These are phyloP conservation scores for Ornithoptera priamus DNA, from an alignment of 2,888 invertebrate genomes.

Conservation along the genomic window DNA sequence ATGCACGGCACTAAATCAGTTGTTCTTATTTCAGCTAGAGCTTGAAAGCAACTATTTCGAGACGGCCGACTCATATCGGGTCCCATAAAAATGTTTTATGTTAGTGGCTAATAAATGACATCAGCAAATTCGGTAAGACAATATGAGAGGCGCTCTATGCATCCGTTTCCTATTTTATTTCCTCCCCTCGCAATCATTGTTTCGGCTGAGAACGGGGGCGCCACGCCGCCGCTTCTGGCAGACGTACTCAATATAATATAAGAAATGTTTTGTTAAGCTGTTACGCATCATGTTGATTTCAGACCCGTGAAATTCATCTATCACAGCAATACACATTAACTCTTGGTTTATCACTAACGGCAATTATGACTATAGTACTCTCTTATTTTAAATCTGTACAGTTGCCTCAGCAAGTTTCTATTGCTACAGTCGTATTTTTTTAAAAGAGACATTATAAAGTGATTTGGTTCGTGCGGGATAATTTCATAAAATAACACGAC, in stretches of 20 bases:
- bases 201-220: slow-evolving; percentile 63
- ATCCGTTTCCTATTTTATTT: slow-evolving; percentile 69
- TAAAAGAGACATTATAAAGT: too few relatives aligned
- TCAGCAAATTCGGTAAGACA: slow-evolving; percentile 79
- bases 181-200: slow-evolving; percentile 72
- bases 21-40: slow-evolving; percentile 64
- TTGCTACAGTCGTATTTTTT: too few relatives aligned
- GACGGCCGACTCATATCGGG: slow-evolving; percentile 66
- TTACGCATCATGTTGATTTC: slow-evolving; percentile 43
- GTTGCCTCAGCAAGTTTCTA: too few relatives aligned
- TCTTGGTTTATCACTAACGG: too few relatives aligned
- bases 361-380: too few relatives aligned
- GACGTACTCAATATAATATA: slow-evolving; percentile 56
- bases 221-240: slow-evolving; percentile 63
- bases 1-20: slow-evolving; percentile 68
- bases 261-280: slow-evolving; percentile 61
- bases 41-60: slow-evolving; percentile 58
- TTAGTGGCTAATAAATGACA: slow-evolving; percentile 80
- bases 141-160: slow-evolving; percentile 72
- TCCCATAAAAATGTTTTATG: slow-evolving; percentile 79
- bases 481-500: too few relatives aligned
- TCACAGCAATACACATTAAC: background rate
- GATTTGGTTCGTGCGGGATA: too few relatives aligned
- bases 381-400: too few relatives aligned
- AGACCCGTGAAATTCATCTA: slow-evolving; percentile 17